Conservation (phyloP, 2,888 invertebrate species). For the Epicampocera succincta region DNA sequence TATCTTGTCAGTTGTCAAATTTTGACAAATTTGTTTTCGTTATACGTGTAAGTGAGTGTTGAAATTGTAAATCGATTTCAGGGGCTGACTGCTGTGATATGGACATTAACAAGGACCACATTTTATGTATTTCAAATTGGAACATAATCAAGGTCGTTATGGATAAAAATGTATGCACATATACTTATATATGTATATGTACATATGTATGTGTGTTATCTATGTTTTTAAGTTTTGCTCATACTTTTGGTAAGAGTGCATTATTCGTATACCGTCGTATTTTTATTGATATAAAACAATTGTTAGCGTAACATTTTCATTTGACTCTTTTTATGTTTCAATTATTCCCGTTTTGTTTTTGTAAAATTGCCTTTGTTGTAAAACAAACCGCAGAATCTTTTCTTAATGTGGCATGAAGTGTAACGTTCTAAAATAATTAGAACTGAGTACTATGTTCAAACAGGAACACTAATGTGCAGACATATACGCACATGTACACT, state of each 20-base stretch:
- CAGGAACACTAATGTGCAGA: too few relatives aligned
- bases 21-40: conserved; percentile 64
- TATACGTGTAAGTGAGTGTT: background rate
- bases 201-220: background rate
- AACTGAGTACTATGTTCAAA: too few relatives aligned
- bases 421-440: conserved; percentile 53
- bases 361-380: too few relatives aligned
- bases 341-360: conserved; percentile 23
- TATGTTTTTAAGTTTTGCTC: conserved; percentile 1
- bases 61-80: background rate
- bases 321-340: conserved; percentile 23
- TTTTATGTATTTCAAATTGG: conserved; percentile 14
- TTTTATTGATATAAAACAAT: conserved; percentile 3
- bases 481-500: too few relatives aligned
- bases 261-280: background rate
- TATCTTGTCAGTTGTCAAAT: conserved; percentile 36
- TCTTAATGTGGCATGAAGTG: conserved; percentile 49
- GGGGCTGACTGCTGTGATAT: conserved; percentile 49
- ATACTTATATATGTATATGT: background rate
- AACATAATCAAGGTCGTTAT: conserved; percentile 65
- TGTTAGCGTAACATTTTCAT: conserved; percentile 58
- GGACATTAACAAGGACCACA: conserved; percentile 61
- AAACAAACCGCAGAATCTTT: conserved; percentile 47
- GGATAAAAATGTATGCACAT: conserved; percentile 52
- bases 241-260: background rate